phyloP scores from a whole-genome alignment of 2,888 invertebrate genomes.

The Caenorhabditis auriculariae region DNA sequence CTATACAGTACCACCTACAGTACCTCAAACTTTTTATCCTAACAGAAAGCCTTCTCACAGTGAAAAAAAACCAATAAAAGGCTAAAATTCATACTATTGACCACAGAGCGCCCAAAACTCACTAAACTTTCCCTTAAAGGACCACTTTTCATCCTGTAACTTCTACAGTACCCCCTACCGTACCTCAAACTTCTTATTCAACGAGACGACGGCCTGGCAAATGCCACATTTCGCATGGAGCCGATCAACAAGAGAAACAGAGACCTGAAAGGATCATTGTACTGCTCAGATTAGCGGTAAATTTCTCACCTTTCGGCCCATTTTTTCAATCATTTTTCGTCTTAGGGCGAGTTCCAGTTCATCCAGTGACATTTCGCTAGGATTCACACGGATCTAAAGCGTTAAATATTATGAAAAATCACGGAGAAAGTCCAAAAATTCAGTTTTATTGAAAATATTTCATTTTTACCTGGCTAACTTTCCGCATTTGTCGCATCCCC shows the following conservation, averaged over 20 bases:
- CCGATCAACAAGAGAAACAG: constrained; percentile 61
- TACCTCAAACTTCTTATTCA: constrained; percentile 62
- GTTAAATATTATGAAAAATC: too few relatives aligned
- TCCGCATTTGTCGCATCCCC: constrained; percentile 13
- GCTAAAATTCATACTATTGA: too few relatives aligned
- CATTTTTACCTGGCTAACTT: constrained; percentile 47
- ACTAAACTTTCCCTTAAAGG: too few relatives aligned
- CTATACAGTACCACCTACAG: too few relatives aligned
- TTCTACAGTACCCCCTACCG: not conserved
- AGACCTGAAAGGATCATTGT: constrained; percentile 32
- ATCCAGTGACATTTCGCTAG: constrained; percentile 49
- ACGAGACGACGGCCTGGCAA: constrained; percentile 57
- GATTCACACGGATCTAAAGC: constrained; percentile 62
- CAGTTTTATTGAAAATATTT: too few relatives aligned
- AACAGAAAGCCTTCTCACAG: too few relatives aligned
- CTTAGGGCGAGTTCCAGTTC: constrained; percentile 55
- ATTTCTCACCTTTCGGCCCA: constrained; percentile 50
- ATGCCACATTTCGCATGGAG: constrained; percentile 60
- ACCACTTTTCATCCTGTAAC: too few relatives aligned
- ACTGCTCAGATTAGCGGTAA: not conserved
- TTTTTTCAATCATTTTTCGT: constrained; percentile 60
- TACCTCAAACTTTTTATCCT: too few relatives aligned
- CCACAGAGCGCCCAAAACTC: too few relatives aligned
- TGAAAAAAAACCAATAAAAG: too few relatives aligned
- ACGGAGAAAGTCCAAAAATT: too few relatives aligned